These are phyloP conservation scores for Gulo gulo DNA, from an alignment of 2,113 vertebrate genomes.

Conservation along the genomic window DNA sequence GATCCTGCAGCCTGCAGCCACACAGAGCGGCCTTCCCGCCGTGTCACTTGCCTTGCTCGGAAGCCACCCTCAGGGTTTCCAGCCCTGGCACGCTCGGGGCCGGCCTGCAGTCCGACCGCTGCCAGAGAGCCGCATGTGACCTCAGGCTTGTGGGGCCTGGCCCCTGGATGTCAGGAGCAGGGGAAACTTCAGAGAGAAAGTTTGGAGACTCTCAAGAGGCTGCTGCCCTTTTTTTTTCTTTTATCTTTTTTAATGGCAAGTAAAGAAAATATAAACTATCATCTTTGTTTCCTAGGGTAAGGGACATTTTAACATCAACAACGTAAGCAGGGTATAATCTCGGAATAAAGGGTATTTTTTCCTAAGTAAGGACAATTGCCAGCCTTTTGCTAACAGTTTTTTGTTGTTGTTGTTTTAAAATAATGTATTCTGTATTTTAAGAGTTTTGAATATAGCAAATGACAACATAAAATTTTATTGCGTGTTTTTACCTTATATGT, in stretches of 20 bases:
- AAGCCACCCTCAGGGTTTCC: background rate
- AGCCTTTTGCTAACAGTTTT: background rate
- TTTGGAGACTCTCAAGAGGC: background rate
- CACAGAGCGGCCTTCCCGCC: background rate
- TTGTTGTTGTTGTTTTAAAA: background rate
- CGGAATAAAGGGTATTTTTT: background rate
- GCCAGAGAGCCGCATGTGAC: background rate
- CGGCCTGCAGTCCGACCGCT: background rate
- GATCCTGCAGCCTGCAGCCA: background rate
- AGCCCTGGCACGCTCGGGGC: background rate
- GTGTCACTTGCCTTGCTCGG: background rate
- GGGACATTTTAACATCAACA: background rate
- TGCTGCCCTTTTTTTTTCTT: background rate
- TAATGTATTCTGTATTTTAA: background rate
- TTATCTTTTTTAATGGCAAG: background rate
- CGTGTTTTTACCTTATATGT: background rate
- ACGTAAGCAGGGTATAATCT: background rate
- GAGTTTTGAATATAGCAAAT: constrained; percentile 16
- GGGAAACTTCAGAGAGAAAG: background rate
- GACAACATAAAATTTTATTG: background rate
- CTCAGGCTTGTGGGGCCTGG: background rate
- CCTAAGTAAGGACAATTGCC: background rate
- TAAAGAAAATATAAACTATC: background rate
- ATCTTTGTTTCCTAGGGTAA: background rate
- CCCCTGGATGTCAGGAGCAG: background rate